These are phyloP conservation scores for Scopus umbretta DNA, from an alignment of 2,113 vertebrate species.

Conservation along the genomic window DNA sequence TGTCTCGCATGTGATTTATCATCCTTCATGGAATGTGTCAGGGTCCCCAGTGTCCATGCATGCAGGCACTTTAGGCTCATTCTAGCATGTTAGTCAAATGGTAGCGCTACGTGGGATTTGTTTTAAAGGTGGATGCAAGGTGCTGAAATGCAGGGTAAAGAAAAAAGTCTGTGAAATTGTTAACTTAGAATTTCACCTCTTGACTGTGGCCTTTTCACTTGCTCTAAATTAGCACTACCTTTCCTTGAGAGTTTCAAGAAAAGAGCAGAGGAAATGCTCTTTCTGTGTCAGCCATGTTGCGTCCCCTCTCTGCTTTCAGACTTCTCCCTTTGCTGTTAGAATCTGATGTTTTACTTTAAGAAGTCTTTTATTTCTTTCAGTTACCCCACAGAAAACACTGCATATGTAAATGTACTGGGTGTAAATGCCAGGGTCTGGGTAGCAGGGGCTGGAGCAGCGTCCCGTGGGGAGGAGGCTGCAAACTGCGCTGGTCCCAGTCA, in stretches of 20 bases:
- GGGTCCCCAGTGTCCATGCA: fast-evolving
- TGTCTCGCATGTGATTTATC: not conserved
- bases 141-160: not conserved
- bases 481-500: fast-evolving
- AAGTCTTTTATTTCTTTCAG: not conserved
- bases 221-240: not conserved
- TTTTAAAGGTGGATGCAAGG: not conserved
- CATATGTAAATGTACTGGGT: fast-evolving
- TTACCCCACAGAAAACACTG: not conserved
- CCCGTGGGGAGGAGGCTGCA: not conserved
- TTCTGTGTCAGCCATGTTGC: not conserved
- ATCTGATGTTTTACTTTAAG: not conserved
- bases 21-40: fast-evolving
- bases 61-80: fast-evolving
- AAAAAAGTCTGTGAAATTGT: not conserved
- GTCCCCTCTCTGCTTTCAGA: too few relatives aligned
- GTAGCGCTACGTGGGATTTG: not conserved
- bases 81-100: not conserved
- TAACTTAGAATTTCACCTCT: not conserved
- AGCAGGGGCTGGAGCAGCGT: not conserved
- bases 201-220: not conserved
- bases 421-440: fast-evolving
- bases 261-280: not conserved
- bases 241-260: not conserved
- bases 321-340: not conserved